Base-by-base conservation (phyloP, 2,888 invertebrate genomes). In the Trissoscelio sp. region DNA sequence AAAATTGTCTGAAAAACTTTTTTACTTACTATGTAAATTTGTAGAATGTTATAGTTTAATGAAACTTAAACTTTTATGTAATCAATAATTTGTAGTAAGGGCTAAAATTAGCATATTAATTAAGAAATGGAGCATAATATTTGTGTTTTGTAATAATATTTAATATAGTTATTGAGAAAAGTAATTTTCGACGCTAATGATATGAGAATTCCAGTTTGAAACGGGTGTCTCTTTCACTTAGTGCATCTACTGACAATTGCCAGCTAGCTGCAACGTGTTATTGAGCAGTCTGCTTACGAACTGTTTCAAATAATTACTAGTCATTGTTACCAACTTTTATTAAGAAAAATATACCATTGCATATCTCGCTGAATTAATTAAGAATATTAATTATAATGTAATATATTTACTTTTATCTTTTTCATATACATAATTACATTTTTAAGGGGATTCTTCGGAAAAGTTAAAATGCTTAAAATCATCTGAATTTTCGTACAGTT, bases 231-330 rank as follows among this genome's bases (percentile, higher is more conserved):
- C 60, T 60, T 60, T 42, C 53, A 53, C 9, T 31, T 20, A 9
- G 2, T 11, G n/a, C 11, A 16, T 31, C 14, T 22, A 53, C 53
- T 31, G 46, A 73, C 53, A 73, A 62, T 73, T 62, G 39, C 62
- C 62, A 31, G 53, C 44, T 51, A 55, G 60, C 62, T 62, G 53
- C 62, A 42, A 16, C 55, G 44, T 62, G 73, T 62, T 73, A 73
- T 73, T 73, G 73, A 73, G 55, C 73, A 62, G 53, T 62, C 39
- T 73, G 62, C 46, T 73, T 62, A 60, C 53, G 73, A 62, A 62
- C 44, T 73, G 62, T 62, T 62, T 53, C 53, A 55, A 73, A 62
- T 73, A 73, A 62, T 51, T 73, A 62, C 22, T 20, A 28, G 34
- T 46, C 69, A 70, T 70, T 70, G 69, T 55, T 46, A 46, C 57